Evolutionary conservation across 1,140 invertebrate genomes (phyloP).

Genomic region (Bathynomus jamesi): DNA sequence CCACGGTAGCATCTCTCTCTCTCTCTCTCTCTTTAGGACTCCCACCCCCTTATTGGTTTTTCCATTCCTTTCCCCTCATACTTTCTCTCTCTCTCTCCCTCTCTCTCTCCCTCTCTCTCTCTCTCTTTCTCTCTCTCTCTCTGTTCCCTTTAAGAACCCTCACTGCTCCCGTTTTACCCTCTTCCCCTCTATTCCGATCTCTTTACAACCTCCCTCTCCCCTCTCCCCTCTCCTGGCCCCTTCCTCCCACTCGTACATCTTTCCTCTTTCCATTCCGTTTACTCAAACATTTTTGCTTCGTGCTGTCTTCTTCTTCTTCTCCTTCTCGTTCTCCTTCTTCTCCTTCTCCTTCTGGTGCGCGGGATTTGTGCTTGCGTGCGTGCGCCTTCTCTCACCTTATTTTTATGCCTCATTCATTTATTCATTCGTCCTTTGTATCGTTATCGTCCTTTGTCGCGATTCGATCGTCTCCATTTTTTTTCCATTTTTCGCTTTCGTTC

Average conservation of each 20-base stretch:
- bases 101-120: neutral
- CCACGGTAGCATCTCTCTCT: neutral
- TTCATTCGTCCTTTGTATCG: no score
- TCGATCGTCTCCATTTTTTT: no score
- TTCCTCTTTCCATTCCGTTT: neutral
- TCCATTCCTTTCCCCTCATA: neutral
- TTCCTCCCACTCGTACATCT: neutral
- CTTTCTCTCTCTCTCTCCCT: neutral
- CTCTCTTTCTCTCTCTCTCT: neutral
- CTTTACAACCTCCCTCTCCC: neutral
- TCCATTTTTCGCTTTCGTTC: no score
- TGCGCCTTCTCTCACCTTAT: no score
- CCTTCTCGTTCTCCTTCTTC: no score
- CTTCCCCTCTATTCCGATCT: neutral
- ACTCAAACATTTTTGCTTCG: neutral
- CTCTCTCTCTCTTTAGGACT: neutral
- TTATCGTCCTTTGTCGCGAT: no score
- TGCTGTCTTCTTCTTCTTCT: no score
- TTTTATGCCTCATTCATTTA: no score
- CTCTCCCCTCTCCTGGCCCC: neutral
- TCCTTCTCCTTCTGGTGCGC: no score
- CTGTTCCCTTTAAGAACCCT: neutral
- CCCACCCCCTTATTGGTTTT: no score
- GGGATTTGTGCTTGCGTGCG: no score
- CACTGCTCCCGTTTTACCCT: neutral